A percentile compares a stretch with the other conserved stretches of the same genome.
phyloP scores from a whole-genome alignment of 1,140 invertebrate species.

The Nomia melanderi region DNA sequence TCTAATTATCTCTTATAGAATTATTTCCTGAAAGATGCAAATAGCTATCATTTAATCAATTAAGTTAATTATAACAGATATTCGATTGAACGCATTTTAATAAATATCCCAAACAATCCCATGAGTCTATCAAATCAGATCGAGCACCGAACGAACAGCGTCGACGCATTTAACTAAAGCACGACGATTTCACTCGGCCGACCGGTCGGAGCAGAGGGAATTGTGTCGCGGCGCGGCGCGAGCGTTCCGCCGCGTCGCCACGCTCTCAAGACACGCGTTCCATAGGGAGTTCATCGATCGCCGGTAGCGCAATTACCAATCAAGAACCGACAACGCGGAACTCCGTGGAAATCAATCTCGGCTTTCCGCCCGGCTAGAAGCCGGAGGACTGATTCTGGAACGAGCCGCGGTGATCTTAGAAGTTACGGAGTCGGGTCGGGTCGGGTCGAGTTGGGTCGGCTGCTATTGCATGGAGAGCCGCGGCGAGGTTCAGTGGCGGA shows the following conservation, averaged over 20 bases:
- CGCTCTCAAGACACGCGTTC: neutral
- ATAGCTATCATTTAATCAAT: too few species aligned
- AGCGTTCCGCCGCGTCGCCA: too few species aligned
- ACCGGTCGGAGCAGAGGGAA: too few species aligned
- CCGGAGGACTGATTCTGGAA: neutral
- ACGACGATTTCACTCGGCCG: neutral
- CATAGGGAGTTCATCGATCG: constrained; percentile 14
- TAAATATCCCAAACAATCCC: too few species aligned
- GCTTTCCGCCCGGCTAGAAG: constrained; percentile 39
- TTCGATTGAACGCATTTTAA: too few species aligned
- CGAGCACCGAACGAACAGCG: too few species aligned
- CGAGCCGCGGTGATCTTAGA: constrained; percentile 39
- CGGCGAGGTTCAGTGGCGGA: neutral
- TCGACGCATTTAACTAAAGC: too few species aligned
- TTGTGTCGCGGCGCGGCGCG: too few species aligned
- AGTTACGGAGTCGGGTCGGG: constrained; percentile 22
- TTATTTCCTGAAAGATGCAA: too few species aligned
- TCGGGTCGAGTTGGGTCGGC: neutral
- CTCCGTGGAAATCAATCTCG: constrained; percentile 54
- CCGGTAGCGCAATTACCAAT: constrained; percentile 47
- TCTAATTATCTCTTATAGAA: too few species aligned
- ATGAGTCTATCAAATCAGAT: too few species aligned
- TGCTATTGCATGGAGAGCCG: neutral
- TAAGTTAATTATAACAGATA: too few species aligned
- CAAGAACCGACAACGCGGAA: constrained; percentile 39